phyloP scores from a whole-genome alignment of 2,797 vertebrate genomes.

The Molossus alvarezi region DNA sequence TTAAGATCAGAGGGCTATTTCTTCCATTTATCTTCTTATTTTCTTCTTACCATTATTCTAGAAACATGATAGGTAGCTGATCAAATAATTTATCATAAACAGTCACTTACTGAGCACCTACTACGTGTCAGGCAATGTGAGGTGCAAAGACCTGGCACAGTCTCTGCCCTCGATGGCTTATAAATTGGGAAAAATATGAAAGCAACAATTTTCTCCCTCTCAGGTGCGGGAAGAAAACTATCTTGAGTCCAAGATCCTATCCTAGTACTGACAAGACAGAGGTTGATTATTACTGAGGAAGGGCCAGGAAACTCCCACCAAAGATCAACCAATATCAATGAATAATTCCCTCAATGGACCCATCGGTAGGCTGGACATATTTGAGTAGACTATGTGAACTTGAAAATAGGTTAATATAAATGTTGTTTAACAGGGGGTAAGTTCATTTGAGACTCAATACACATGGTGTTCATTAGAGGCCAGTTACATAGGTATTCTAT shows the following conservation, averaged over 20 bases:
- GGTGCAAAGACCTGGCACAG: neutral
- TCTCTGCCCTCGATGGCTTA: neutral
- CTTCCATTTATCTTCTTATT: constrained; percentile 52
- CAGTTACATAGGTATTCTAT: neutral
- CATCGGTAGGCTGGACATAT: constrained; percentile 16
- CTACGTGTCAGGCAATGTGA: neutral
- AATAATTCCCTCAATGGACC: constrained; percentile 4
- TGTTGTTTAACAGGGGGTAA: neutral
- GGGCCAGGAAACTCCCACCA: neutral
- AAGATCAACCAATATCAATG: constrained; percentile 31
- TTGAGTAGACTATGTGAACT: constrained; percentile 26
- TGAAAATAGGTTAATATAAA: constrained; percentile 50
- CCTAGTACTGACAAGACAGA: neutral
- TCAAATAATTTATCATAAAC: neutral
- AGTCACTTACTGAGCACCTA: constrained; percentile 9
- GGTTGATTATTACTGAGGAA: neutral
- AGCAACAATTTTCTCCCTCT: neutral
- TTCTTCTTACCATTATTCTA: constrained; percentile 53
- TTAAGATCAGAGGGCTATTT: neutral
- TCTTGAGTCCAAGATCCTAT: neutral
- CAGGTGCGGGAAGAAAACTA: neutral
- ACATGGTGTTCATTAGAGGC: neutral
- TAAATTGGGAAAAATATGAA: constrained; percentile 35
- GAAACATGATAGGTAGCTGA: neutral
- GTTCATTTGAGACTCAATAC: neutral